Conservation (phyloP, 2,797 vertebrate genomes). For the Anguilla megastoma region DNA sequence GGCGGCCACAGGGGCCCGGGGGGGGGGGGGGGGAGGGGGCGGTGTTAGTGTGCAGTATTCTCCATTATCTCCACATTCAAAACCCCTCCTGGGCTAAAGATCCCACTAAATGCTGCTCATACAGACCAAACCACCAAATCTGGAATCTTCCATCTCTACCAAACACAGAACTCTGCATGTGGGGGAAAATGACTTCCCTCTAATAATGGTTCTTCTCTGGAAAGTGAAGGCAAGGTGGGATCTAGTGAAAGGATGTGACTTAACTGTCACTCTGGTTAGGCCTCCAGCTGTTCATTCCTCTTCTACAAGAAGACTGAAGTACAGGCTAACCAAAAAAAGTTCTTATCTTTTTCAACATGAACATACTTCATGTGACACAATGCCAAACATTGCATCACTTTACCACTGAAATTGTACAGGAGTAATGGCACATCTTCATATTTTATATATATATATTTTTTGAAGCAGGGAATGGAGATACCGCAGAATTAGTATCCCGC, state of each 20-base stretch:
- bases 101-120: not conserved
- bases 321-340: not conserved
- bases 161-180: not conserved
- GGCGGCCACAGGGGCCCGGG: too few species aligned
- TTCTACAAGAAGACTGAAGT: not conserved
- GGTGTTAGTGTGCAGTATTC: slow-evolving; percentile 50
- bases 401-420: not conserved
- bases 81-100: not conserved
- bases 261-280: not conserved
- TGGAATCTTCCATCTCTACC: not conserved
- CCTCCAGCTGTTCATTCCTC: not conserved
- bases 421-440: not conserved
- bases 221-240: not conserved
- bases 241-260: not conserved
- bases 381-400: not conserved
- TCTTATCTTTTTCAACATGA: not conserved
- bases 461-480: slow-evolving; percentile 1
- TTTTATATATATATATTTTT: not conserved
- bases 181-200: not conserved
- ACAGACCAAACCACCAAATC: not conserved
- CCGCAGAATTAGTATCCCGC: not conserved
- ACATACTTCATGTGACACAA: not conserved
- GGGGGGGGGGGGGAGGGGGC: not conserved
- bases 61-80: slow-evolving; percentile 24
- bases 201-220: not conserved